Base-by-base conservation (phyloP, 2,888 invertebrate species). In the Hydropsyche betteni region DNA sequence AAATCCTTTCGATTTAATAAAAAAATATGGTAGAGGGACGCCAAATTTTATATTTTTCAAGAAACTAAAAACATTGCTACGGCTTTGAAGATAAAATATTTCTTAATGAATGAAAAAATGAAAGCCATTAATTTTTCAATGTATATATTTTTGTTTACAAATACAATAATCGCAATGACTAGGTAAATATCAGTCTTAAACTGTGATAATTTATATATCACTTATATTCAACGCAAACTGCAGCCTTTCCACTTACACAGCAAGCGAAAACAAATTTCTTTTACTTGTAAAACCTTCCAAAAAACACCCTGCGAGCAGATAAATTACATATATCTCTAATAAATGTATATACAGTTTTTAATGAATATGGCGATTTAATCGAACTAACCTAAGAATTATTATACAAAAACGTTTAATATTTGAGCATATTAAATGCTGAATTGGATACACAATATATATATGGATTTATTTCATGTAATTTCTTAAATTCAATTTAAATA, bases 121-220 rank as follows among this genome's bases (percentile, higher is more conserved):
- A 55, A n/a, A 51, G 1, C 6, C 16, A 55, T 55, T 2, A 10
- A 6, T 44, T 8, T 44, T 55, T 55, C 14, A 55, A 55, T 55
- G n/a, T 14, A 6, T 55, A 55, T 55, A 55, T 70, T 24, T 24
- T 70, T 7, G 14, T 58, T 44, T 76, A 74, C 74, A 76, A 58
- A 71, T 68, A 76, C 70, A 75, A 74, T 52, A 68, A 50, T 75
- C 34, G 75, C 55, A 75, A 64, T 69, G 75, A 78, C 77, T 78
- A 77, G 74, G 74, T 75, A 77, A 76, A 77, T 79, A 79, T 79
- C 79, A 79, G 79, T 79, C 79, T 76, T 69, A 78, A 72, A 75
- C 53, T 77, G 71, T 74, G 73, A 76, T 74, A 55, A 52, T 64
- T 74, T 61, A 75, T 58, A 50, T 75, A 77, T 75, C 75, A 78